phyloP scores from a whole-genome alignment of 1,140 invertebrate genomes.

The Babylonia areolata region DNA sequence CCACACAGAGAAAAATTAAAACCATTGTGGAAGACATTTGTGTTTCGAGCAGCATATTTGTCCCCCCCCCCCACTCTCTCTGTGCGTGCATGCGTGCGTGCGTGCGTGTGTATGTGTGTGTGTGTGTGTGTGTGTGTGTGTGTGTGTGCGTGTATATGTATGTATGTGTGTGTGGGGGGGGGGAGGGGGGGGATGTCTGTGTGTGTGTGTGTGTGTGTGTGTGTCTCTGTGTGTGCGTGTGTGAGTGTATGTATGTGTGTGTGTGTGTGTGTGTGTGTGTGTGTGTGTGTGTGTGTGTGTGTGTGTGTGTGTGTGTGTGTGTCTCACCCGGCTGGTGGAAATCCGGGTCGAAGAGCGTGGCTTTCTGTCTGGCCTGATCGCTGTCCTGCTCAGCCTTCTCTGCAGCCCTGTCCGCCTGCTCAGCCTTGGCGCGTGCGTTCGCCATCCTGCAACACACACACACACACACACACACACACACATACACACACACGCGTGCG shows the following conservation, averaged over 20 bases:
- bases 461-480: too few species aligned
- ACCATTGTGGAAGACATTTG: too few species aligned
- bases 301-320: background rate
- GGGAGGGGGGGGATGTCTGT: too few species aligned
- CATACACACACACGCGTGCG: too few species aligned
- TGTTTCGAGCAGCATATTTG: too few species aligned
- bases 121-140: too few species aligned
- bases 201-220: too few species aligned
- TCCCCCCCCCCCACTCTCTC: too few species aligned
- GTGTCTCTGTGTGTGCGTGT: background rate
- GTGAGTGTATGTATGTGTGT: background rate
- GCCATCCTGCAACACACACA: constrained; percentile 84
- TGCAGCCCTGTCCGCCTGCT: constrained; percentile 94
- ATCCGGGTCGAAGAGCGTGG: constrained; percentile 92
- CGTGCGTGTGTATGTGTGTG: too few species aligned
- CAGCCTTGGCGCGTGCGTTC: constrained; percentile 96
- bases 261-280: constrained; percentile 11
- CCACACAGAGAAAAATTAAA: background rate
- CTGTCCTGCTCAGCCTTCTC: constrained; percentile 95
- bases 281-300: constrained; percentile 11
- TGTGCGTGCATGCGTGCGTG: too few species aligned
- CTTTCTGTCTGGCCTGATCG: constrained; percentile 92
- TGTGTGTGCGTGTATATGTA: too few species aligned
- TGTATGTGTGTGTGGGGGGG: too few species aligned
- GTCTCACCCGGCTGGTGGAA: constrained; percentile 87